Conservation (phyloP, 35 echinoderm and acorn worm species). For the Lytechinus pictus region DNA sequence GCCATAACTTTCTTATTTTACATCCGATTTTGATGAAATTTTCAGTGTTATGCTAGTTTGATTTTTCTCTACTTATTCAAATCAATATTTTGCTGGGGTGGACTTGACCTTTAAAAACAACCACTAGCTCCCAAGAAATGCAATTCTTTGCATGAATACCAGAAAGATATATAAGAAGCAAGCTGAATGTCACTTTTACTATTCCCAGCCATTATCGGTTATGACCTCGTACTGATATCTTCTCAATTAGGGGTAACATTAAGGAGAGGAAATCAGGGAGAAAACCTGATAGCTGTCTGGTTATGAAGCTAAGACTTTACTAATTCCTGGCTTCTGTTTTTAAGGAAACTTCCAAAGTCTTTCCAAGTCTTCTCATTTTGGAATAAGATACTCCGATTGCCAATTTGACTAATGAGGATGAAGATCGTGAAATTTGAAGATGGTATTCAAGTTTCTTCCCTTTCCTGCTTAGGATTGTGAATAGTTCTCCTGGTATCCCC, state of each 20-base stretch:
- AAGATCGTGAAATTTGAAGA: neutral
- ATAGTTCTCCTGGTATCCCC: neutral
- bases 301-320: neutral
- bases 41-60: too few relatives aligned
- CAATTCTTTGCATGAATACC: neutral
- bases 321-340: slow-evolving; percentile 11
- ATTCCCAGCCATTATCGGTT: neutral
- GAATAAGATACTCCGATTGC: neutral
- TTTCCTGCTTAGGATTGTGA: neutral
- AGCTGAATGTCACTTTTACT: neutral
- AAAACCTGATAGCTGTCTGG: slow-evolving; percentile 17
- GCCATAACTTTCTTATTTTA: too few relatives aligned
- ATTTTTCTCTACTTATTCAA: too few relatives aligned
- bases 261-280: neutral
- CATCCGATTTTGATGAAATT: too few relatives aligned
- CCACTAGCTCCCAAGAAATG: too few relatives aligned
- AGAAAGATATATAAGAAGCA: neutral
- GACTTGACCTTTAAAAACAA: neutral
- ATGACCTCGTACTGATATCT: neutral
- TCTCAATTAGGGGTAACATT: slow-evolving; percentile 5
- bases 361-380: neutral
- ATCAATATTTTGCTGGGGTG: too few relatives aligned
- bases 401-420: slow-evolving; percentile 18
- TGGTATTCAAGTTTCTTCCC: neutral
- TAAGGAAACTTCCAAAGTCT: slow-evolving; percentile 10